A percentile compares a stretch with the other conserved stretches of the same genome.
phyloP scores from a whole-genome alignment of 92 coral and sea anemone genomes.

The Zoanthus sansibaricus region DNA sequence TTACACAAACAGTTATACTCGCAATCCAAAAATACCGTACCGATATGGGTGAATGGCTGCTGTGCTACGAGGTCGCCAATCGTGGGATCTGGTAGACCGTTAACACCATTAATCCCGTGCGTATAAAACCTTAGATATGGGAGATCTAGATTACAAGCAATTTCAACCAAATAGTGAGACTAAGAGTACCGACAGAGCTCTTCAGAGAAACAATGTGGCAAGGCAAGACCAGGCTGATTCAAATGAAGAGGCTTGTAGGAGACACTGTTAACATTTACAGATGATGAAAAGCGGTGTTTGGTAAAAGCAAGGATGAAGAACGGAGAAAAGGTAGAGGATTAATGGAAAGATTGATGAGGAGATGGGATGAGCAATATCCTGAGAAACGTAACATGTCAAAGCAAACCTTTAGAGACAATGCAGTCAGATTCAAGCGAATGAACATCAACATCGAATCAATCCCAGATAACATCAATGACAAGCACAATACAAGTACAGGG shows the following conservation, averaged over 20 bases:
- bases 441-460: no score
- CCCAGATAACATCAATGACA: no score
- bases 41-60: not conserved
- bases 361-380: constrained; percentile 34
- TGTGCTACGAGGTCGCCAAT: not conserved
- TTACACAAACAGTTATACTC: not conserved
- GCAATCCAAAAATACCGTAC: no score
- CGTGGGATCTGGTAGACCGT: not conserved
- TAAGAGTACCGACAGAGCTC: no score
- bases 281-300: no score
- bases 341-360: constrained; percentile 24
- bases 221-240: constrained; percentile 5
- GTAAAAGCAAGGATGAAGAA: not conserved
- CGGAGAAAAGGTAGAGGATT: constrained; percentile 19
- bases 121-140: not conserved
- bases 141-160: not conserved
- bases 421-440: no score
- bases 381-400: not conserved
- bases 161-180: no score
- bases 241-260: constrained; percentile 10
- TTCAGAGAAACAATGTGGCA: not conserved
- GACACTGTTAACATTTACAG: not conserved
- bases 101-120: no score
- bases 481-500: no score
- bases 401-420: not conserved